Conservation (phyloP, 2,888 invertebrate species). For the Andrena flavipes region DNA sequence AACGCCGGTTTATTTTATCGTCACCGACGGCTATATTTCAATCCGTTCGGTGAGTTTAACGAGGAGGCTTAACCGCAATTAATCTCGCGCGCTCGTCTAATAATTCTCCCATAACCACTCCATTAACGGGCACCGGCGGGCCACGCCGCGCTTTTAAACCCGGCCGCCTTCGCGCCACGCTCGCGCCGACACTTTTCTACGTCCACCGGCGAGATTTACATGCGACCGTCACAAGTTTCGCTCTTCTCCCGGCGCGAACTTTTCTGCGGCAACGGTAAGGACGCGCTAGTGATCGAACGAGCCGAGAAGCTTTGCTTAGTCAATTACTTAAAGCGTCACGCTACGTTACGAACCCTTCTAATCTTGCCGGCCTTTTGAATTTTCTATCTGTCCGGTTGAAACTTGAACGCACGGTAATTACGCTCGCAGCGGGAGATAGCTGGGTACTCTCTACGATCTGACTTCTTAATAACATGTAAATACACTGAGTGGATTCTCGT, state of each 20-base stretch:
- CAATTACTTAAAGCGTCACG: conserved; percentile 13
- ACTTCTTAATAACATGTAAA: background rate
- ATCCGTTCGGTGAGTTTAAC: conserved; percentile 68
- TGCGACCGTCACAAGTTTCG: conserved; percentile 47
- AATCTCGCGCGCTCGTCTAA: conserved; percentile 72
- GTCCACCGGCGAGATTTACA: conserved; percentile 55
- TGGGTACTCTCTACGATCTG: background rate
- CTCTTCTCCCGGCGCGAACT: conserved; percentile 24
- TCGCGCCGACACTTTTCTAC: conserved; percentile 29
- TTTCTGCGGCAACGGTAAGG: conserved; percentile 33
- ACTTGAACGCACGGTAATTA: conserved; percentile 5
- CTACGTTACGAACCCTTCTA: background rate
- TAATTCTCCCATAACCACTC: conserved; percentile 74
- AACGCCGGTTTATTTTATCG: conserved; percentile 66
- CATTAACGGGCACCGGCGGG: conserved; percentile 65
- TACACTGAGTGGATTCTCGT: background rate
- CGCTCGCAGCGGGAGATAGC: background rate
- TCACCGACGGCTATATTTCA: conserved; percentile 70
- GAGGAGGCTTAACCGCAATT: conserved; percentile 72
- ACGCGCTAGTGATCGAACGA: conserved; percentile 18
- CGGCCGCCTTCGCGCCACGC: conserved; percentile 26
- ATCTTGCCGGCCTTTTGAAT: background rate
- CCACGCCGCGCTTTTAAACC: conserved; percentile 52
- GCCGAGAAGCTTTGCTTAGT: conserved; percentile 10
- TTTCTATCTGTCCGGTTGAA: background rate